Conservation (phyloP, 2,797 vertebrate species). For the Gephyroberyx darwinii region DNA sequence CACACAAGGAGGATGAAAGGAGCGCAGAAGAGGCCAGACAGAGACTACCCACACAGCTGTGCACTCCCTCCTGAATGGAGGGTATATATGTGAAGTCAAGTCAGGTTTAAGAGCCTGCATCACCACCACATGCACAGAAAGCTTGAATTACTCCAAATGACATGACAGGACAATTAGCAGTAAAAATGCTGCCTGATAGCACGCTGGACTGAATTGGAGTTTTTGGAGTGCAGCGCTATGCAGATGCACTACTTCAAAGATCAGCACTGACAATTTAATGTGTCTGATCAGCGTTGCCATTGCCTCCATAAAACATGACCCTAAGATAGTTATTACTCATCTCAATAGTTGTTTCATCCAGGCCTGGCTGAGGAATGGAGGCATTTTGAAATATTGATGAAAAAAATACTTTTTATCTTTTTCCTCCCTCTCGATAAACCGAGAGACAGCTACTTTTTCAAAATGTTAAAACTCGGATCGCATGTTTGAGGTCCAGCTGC, state of each 20-base stretch:
- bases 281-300: constrained; percentile 53
- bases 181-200: constrained; percentile 18
- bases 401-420: constrained; percentile 49
- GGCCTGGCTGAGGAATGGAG: constrained; percentile 12
- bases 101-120: background rate
- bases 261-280: constrained; percentile 45
- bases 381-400: constrained; percentile 40
- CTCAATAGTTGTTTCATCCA: constrained; percentile 39
- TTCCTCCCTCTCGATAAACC: constrained; percentile 33
- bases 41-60: constrained; percentile 20
- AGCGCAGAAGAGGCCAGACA: constrained; percentile 25
- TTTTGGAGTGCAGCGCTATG: constrained; percentile 37
- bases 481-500: constrained; percentile 41
- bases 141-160: constrained; percentile 17
- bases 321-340: constrained; percentile 58
- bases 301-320: constrained; percentile 66
- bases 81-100: background rate
- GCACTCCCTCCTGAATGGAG: background rate
- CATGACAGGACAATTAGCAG: constrained; percentile 33
- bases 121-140: constrained; percentile 4
- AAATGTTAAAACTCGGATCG: constrained; percentile 33
- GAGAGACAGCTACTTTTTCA: constrained; percentile 53
- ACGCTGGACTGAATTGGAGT: constrained; percentile 26
- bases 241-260: constrained; percentile 55
- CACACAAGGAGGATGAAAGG: constrained; percentile 44